Conservation (phyloP, 2,888 invertebrate genomes). For the Cantharis rustica region DNA sequence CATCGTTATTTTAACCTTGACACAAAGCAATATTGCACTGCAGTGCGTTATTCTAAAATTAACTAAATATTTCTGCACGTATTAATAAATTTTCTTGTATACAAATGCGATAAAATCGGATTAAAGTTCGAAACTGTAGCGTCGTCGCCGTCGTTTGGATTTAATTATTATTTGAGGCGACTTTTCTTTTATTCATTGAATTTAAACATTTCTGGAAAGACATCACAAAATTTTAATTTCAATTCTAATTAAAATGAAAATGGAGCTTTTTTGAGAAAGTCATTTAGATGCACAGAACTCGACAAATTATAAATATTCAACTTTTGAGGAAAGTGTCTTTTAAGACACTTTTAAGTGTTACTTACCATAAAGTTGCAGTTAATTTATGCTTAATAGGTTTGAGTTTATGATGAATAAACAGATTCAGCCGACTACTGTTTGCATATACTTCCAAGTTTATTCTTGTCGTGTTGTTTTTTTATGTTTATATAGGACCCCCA, state of each 20-base stretch:
- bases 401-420: background rate
- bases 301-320: background rate
- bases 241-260: background rate
- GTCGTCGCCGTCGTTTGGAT: background rate
- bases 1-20: constrained; percentile 4
- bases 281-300: background rate
- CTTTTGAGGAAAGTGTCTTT: background rate
- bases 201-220: background rate
- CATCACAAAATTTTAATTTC: background rate
- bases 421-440: background rate
- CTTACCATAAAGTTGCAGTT: background rate
- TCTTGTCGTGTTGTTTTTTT: background rate
- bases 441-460: background rate
- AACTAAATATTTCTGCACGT: background rate
- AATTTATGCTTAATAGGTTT: background rate
- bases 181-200: background rate
- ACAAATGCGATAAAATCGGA: background rate
- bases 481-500: background rate
- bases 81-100: background rate
- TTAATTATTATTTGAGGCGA: background rate
- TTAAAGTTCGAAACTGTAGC: background rate
- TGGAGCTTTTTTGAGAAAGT: background rate
- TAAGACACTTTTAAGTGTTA: background rate
- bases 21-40: constrained; percentile 1
- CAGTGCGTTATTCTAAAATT: background rate